phyloP scores from a whole-genome alignment of 2,797 vertebrate species.

The Harpagifer antarcticus region DNA sequence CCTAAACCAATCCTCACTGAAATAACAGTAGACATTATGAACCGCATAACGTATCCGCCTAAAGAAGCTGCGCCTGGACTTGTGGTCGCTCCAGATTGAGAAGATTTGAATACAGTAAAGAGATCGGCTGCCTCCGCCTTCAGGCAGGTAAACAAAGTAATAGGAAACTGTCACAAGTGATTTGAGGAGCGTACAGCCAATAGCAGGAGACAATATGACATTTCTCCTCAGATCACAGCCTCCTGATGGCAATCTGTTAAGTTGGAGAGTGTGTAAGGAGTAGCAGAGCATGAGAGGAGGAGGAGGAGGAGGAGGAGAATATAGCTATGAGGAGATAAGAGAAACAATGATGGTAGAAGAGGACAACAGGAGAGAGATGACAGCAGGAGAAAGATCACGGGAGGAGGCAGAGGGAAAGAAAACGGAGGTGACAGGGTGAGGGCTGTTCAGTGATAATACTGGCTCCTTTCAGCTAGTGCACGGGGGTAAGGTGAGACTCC shows the following conservation, averaged over 20 bases:
- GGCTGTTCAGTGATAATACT: slow-evolving; percentile 79
- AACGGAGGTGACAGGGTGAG: slow-evolving; percentile 68
- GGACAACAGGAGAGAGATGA: slow-evolving; percentile 43
- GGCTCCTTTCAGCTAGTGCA: slow-evolving; percentile 76
- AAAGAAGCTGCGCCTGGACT: slow-evolving; percentile 55
- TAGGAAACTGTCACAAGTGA: slow-evolving; percentile 82
- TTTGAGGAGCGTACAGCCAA: slow-evolving; percentile 70
- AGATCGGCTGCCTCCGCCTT: slow-evolving; percentile 67
- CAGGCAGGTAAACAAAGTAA: slow-evolving; percentile 81
- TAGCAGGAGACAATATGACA: slow-evolving; percentile 69
- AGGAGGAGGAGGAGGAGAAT: slow-evolving; percentile 27
- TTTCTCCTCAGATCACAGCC: slow-evolving; percentile 70
- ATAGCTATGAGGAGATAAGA: slow-evolving; percentile 27
- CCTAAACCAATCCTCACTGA: slow-evolving; percentile 62
- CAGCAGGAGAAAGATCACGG: slow-evolving; percentile 55
- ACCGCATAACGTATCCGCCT: slow-evolving; percentile 59
- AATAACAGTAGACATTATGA: slow-evolving; percentile 77
- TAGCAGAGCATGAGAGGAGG: slow-evolving; percentile 53
- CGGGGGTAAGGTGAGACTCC: slow-evolving; percentile 79
- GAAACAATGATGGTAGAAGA: slow-evolving; percentile 22
- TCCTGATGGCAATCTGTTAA: slow-evolving; percentile 76
- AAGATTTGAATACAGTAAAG: slow-evolving; percentile 70
- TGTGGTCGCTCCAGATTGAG: slow-evolving; percentile 68
- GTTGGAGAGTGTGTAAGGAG: slow-evolving; percentile 58
- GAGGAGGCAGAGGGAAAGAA: slow-evolving; percentile 47